These are phyloP conservation scores for Anoplius nigerrimus DNA, from an alignment of 2,888 invertebrate species.

Conservation along the genomic window DNA sequence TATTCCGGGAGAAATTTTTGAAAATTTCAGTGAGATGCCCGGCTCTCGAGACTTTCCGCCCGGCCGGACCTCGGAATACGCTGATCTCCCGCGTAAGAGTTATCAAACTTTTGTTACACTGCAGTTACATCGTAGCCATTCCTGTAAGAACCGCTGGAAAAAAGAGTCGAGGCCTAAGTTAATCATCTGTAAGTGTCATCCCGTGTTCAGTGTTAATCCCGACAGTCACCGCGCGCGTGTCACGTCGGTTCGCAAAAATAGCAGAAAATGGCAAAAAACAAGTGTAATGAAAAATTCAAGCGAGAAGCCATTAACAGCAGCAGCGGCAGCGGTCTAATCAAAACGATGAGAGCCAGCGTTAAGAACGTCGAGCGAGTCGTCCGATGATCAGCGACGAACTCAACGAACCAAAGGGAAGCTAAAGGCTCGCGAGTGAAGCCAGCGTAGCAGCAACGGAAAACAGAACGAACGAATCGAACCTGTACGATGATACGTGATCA, in stretches of 20 bases:
- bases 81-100: conserved; percentile 16
- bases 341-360: too few relatives aligned
- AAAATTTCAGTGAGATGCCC: too few relatives aligned
- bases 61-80: conserved; percentile 14
- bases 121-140: conserved; percentile 39
- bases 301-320: neutral
- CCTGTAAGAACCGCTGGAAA: conserved; percentile 52
- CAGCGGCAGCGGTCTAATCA: too few relatives aligned
- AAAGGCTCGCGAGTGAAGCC: neutral
- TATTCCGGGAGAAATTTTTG: too few relatives aligned
- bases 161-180: conserved; percentile 46
- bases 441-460: conserved; percentile 39
- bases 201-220: neutral
- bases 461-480: conserved; percentile 63
- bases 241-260: conserved; percentile 13
- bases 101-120: conserved; percentile 13
- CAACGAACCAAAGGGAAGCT: too few relatives aligned
- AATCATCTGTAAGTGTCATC: conserved; percentile 33
- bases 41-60: too few relatives aligned
- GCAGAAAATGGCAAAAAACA: conserved; percentile 20
- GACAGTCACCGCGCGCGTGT: neutral
- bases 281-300: conserved; percentile 22
- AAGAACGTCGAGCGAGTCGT: neutral
- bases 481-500: conserved; percentile 56
- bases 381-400: neutral